Evolutionary conservation across 2,113 vertebrate genomes (phyloP), one percentile per base, ranked within the genome.

Genomic region (Neopipo cinnamomea): DNA sequence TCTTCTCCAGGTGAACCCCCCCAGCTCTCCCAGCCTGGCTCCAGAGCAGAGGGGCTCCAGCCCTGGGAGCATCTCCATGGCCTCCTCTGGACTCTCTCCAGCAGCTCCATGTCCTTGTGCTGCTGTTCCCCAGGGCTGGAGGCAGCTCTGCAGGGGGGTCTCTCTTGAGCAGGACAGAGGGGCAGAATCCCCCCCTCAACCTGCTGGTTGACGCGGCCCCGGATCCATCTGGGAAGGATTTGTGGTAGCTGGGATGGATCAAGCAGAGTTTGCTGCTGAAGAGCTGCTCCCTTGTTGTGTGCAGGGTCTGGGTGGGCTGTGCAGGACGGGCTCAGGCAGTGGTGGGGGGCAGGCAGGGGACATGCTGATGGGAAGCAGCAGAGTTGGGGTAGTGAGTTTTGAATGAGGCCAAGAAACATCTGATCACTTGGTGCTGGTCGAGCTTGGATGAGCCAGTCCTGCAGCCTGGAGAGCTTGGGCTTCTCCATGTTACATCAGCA

Each of bases 391-490:
- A 6, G 61, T 62, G 53, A 66, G 59, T 94, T 84, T 62, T 67
- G 91, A 91, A 59, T 28, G 52, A 81, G 52, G 35, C n/a, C 78
- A 37, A 67, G 70, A 78, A 90, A 50, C 37, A 25, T 68, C 58
- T 16, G 13, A 21, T 33, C 44, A 19, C 65, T 52, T 41, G 5
- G 28, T 81, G 70, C 65, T 20, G 7, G 4, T 24, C 0, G 1
- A 62, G 33, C 70, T 90, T 37, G 4, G n/a, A 7, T 56, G 77
- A 67, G 74, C 17, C 4, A 0, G 0, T 7, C 7, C 0, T 30
- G 70, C 77, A 63, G 66, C 56, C 41, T 37, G 61, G 33, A 65
- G 52, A 74, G 56, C 52, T 67, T 25, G 27, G 8, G 8, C 52
- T 76, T 49, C 47, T 72, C 1, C 9, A 42, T 37, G 50, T 50